These are phyloP conservation scores for Potamarius usumacintae DNA, from an alignment of 2,113 vertebrate genomes.

Conservation along the genomic window DNA sequence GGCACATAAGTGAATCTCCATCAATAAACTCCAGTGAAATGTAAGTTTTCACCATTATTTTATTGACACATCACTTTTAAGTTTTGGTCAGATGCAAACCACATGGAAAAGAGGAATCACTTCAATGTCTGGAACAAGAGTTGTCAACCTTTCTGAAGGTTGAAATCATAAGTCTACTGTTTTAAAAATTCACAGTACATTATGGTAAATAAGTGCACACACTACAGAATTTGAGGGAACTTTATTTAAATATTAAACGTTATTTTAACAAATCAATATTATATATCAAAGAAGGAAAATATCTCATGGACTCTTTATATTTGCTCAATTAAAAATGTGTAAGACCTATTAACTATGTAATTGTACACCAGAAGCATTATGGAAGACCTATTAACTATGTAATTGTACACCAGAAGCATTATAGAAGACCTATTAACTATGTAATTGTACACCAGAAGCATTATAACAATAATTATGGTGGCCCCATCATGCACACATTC, in stretches of 20 bases:
- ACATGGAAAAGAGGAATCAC: constrained; percentile 27
- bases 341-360: not conserved
- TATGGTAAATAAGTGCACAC: not conserved
- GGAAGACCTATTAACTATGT: too few relatives aligned
- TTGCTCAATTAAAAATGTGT: not conserved
- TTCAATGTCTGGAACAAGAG: not conserved
- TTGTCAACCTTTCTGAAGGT: not conserved
- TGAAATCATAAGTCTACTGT: not conserved
- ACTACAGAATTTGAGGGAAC: not conserved
- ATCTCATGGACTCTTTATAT: not conserved
- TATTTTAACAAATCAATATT: not conserved
- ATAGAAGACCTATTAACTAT: too few relatives aligned
- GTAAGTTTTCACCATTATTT: constrained; percentile 31
- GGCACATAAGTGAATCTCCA: constrained; percentile 21
- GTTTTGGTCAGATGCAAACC: constrained; percentile 29
- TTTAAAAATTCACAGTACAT: not conserved
- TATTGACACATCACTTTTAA: constrained; percentile 6
- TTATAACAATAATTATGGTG: too few relatives aligned
- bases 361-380: not conserved
- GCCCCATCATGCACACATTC: too few relatives aligned
- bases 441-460: too few relatives aligned
- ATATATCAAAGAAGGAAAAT: not conserved
- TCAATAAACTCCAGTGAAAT: constrained; percentile 35
- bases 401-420: too few relatives aligned
- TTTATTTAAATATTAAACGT: not conserved